Percentiles rank a stretch among this genome's conserved stretches.
These are phyloP conservation scores for Australoheros facetus DNA, from an alignment of 2,797 vertebrate species.

Conservation along the genomic window DNA sequence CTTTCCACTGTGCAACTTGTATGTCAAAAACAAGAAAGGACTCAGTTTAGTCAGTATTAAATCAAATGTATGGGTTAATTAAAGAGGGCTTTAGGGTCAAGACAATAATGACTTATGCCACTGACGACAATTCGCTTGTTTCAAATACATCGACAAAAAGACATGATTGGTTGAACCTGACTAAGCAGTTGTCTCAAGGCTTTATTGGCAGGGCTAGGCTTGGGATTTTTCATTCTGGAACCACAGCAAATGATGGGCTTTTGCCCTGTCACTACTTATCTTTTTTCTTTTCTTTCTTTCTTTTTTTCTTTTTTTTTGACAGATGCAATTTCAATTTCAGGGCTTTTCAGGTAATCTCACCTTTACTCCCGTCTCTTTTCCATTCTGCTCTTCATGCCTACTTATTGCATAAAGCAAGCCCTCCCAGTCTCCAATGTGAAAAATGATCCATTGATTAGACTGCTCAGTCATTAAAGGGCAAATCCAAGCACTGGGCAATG, in stretches of 20 bases:
- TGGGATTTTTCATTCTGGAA: conserved; percentile 61
- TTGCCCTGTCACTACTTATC: conserved; percentile 37
- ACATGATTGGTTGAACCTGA: conserved; percentile 90
- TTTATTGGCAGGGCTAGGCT: conserved; percentile 78
- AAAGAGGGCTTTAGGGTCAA: conserved; percentile 83
- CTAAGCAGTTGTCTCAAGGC: conserved; percentile 83
- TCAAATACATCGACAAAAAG: conserved; percentile 86
- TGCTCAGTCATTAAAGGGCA: conserved; percentile 78
- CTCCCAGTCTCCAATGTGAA: conserved; percentile 64
- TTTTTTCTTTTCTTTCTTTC: conserved; percentile 38
- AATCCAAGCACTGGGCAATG: conserved; percentile 72
- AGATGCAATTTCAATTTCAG: conserved; percentile 4
- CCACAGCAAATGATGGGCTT: conserved; percentile 30
- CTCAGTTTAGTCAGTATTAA: conserved; percentile 68
- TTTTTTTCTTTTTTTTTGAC: conserved; percentile 32
- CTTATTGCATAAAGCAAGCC: conserved; percentile 14
- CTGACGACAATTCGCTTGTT: conserved; percentile 83
- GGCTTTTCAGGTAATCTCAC: neutral
- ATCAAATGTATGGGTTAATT: conserved; percentile 82
- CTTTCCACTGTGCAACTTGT: conserved; percentile 41
- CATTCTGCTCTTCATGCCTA: neutral
- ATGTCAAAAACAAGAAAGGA: conserved; percentile 16
- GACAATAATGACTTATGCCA: conserved; percentile 85
- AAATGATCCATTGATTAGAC: conserved; percentile 80
- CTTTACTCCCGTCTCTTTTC: conserved; percentile 11